Evolutionary conservation across 2,888 invertebrate genomes (phyloP), one percentile per base, ranked within the genome.

Genomic region (Rhamphomyia laevipes): DNA sequence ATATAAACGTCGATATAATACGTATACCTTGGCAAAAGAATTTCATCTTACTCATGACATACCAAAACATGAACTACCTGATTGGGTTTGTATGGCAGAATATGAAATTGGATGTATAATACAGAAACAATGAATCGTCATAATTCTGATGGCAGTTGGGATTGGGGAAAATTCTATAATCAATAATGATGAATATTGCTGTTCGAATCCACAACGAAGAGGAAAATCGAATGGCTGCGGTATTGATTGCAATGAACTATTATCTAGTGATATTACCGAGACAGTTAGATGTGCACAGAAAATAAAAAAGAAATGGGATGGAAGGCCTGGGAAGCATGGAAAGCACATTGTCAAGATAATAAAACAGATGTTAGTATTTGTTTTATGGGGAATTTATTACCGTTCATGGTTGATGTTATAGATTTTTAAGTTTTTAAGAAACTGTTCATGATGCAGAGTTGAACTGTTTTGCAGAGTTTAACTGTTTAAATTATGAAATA

Each of bases 61-160:
- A 6, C 23, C 23, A 4, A 27, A 27, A 27, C 4, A 7, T 27
- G 23, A 27, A 27, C 9, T 27, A 27, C 23, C 23, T 27, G 51
- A 52, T 46, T 57, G 57, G 57, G 49, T 53, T 5, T 57, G 56
- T 33, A 46, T 57, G n/a, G 55, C 52, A 1, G 31, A 52, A 17
- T 17, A 43, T 31, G 55, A 56, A 35, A 57, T 53, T 31, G 31
- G 16, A 12, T 56, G n/a, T n/a, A 67, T 12, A 62, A 66, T 18
- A 72, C 73, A 0, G 51, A 66, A 21, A 66, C 61, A 1, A 59
- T 65, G 18, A 70, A 72, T 1, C 63, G 56, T 2, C 55, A 61
- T 0, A 73, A 75, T 57, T 52, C 53, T 1, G 68, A 75, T 55
- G 72, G 74, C 0, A 61, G 60, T 17, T 55, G 53, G 40, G 66